Percentiles rank a stretch among this genome's conserved stretches.
These are phyloP conservation scores for Oryzias sinensis DNA, from an alignment of 2,797 vertebrate genomes.

Conservation along the genomic window DNA sequence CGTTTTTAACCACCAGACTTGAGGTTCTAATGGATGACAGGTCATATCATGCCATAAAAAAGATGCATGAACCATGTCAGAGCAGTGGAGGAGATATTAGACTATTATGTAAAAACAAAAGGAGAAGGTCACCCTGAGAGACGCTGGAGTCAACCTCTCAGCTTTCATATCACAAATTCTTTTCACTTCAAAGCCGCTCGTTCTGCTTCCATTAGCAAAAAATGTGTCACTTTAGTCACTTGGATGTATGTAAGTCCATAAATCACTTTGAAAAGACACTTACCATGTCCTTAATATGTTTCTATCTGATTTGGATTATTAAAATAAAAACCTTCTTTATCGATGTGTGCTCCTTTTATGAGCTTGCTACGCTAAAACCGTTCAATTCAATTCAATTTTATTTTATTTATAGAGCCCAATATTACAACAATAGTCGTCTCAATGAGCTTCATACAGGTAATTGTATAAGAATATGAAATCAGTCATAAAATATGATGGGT, in stretches of 20 bases:
- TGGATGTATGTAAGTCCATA: background rate
- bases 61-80: constrained; percentile 20
- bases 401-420: no score
- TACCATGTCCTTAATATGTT: no score
- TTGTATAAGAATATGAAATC: no score
- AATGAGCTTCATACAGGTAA: no score
- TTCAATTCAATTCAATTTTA: no score
- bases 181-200: constrained; percentile 14
- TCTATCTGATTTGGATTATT: no score
- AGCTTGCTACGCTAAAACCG: no score
- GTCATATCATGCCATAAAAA: constrained; percentile 20
- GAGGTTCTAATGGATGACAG: constrained; percentile 17
- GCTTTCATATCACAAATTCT: constrained; percentile 37
- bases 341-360: no score
- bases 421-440: no score
- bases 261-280: no score
- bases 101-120: constrained; percentile 33
- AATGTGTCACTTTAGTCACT: constrained; percentile 36
- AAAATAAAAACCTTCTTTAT: no score
- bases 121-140: constrained; percentile 33
- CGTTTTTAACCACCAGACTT: constrained; percentile 1
- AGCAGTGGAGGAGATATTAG: constrained; percentile 24
- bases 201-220: constrained; percentile 17
- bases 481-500: no score
- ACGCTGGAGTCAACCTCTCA: constrained; percentile 31